A percentile compares a stretch with the other conserved stretches of the same genome.
Conservation (phyloP, 2,888 invertebrate species). For the Apamea anceps region DNA sequence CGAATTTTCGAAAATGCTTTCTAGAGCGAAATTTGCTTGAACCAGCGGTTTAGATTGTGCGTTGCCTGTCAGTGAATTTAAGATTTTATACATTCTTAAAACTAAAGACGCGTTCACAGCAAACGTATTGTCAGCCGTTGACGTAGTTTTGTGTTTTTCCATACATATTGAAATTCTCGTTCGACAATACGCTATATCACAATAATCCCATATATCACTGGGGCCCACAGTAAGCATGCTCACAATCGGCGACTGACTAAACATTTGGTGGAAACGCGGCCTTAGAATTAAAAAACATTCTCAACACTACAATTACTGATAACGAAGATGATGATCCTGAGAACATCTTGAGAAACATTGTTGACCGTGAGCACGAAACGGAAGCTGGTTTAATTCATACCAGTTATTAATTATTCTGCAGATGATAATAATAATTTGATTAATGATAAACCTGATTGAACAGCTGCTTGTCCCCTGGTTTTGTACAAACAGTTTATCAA, state of each 20-base stretch:
- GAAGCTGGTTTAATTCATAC: constrained; percentile 25
- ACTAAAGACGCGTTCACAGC: neutral
- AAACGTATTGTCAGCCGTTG: neutral
- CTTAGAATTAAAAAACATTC: constrained; percentile 1
- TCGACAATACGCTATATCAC: neutral
- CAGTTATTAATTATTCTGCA: constrained; percentile 1
- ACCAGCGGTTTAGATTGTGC: no score
- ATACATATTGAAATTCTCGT: neutral
- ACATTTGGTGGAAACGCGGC: neutral
- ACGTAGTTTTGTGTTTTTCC: neutral
- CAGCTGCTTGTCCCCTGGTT: constrained; percentile 36
- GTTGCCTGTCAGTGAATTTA: no score
- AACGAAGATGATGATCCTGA: constrained; percentile 4
- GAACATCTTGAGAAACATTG: constrained; percentile 28
- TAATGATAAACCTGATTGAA: constrained; percentile 22
- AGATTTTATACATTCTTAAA: no score
- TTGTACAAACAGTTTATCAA: constrained; percentile 15
- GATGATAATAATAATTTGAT: constrained; percentile 5
- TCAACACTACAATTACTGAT: constrained; percentile 4
- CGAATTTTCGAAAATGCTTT: no score
- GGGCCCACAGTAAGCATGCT: neutral
- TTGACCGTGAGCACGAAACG: constrained; percentile 48
- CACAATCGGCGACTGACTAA: neutral
- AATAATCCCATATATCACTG: neutral
- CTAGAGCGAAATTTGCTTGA: no score